Evolutionary conservation across 1,140 invertebrate species (phyloP), one percentile per base, ranked within the genome.

Genomic region (Mizuhopecten yessoensis): DNA sequence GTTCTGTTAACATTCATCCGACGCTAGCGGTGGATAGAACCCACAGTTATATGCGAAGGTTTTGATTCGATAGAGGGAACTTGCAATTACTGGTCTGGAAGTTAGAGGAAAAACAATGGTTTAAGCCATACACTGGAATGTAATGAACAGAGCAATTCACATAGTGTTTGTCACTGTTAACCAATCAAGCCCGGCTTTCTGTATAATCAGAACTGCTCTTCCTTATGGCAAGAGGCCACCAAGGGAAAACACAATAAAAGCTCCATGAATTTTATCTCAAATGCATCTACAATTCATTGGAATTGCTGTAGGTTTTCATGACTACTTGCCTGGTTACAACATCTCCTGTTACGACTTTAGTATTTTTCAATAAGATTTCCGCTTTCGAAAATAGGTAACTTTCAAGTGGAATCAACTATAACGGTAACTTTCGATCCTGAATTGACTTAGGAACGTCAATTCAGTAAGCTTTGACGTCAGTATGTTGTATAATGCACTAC

Each of bases 61-160:
- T 75, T 75, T 75, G 57, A 75, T 75, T 75, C 57, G 57, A 75
- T 75, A 75, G 57, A 75, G n/a, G n/a, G 57, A n/a, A 75, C 57
- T 75, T 29, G 23, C 57, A 75, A 75, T 75, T 75, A 75, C 57
- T 29, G 57, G 23, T 75, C 57, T 75, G n/a, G 57, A 29, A 75
- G 57, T n/a, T 75, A 75, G 57, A 75, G n/a, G 57, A n/a, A 75
- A 75, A 75, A 75, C 57, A 75, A 75, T 75, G 57, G 57, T 75
- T 75, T 5, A 75, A 75, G 23, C 57, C 57, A 75, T n/a, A n/a
- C n/a, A 75, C 57, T n/a, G 57, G 42, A 45, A 45, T 1, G 42
- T 75, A 75, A 75, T 75, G 57, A 39, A 39, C 36, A 13, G 36
- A 75, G 57, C 57, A 75, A 75, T 75, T n/a, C 57, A 23, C 57